Conservation (phyloP, 1,140 invertebrate species). For the Leptinotarsa texana region DNA sequence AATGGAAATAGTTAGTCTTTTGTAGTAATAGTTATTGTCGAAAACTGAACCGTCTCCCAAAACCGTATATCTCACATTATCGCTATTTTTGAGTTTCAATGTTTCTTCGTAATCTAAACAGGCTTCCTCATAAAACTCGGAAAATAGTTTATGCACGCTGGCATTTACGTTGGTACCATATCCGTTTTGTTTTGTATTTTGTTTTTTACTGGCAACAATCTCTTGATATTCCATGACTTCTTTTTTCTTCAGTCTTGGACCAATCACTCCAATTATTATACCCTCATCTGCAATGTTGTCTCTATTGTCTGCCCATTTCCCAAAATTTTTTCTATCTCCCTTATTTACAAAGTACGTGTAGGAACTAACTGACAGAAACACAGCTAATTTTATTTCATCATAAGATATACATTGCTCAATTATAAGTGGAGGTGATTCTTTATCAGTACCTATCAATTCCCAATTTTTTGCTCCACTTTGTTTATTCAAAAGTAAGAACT, state of each 20-base stretch:
- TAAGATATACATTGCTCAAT: conserved; percentile 44
- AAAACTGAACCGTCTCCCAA: conserved; percentile 38
- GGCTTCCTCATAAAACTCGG: conserved; percentile 45
- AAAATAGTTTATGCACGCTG: conserved; percentile 52
- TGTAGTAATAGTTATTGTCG: conserved; percentile 49
- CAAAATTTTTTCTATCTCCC: conserved; percentile 44
- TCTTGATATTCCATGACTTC: conserved; percentile 59
- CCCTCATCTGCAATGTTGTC: conserved; percentile 39
- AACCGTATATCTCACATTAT: conserved; percentile 25
- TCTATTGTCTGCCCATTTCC: conserved; percentile 29
- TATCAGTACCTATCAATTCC: conserved; percentile 55
- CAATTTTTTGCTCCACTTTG: conserved; percentile 56
- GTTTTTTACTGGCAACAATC: conserved; percentile 55
- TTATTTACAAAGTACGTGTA: conserved; percentile 45
- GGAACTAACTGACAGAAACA: conserved; percentile 44
- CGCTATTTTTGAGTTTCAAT: conserved; percentile 19
- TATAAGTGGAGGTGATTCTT: conserved; percentile 54
- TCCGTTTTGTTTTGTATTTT: conserved; percentile 56
- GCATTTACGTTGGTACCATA: conserved; percentile 54
- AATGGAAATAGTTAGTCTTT: conserved; percentile 48
- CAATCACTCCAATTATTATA: conserved; percentile 54
- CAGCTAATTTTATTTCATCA: conserved; percentile 48
- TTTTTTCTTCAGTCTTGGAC: conserved; percentile 55
- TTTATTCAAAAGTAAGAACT: conserved; percentile 59
- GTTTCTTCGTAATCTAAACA: conserved; percentile 36